Evolutionary conservation across 1,140 invertebrate genomes (phyloP).

Genomic region (Helicoverpa armigera): DNA sequence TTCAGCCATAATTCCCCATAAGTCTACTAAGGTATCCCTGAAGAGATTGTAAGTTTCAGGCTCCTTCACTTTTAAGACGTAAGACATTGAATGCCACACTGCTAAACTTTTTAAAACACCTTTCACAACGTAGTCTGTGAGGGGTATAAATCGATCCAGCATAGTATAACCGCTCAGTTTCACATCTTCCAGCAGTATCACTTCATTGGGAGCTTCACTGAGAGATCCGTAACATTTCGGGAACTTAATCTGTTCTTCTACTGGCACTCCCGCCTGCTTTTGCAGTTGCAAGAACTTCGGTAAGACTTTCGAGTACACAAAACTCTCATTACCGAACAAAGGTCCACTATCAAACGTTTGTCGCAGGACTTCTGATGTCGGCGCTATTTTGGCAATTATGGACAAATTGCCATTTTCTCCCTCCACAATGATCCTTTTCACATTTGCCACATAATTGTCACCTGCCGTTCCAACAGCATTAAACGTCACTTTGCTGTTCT

Average conservation of each 20-base stretch:
- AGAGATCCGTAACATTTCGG: slow-evolving; percentile 76
- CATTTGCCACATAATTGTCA: slow-evolving; percentile 57
- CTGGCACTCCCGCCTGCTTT: slow-evolving; percentile 57
- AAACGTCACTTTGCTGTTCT: slow-evolving; percentile 46
- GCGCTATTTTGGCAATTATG: slow-evolving; percentile 51
- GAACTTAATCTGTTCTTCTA: slow-evolving; percentile 64
- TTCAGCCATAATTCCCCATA: background rate
- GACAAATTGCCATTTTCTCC: slow-evolving; percentile 45
- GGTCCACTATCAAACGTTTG: background rate
- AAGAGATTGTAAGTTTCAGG: slow-evolving; percentile 63
- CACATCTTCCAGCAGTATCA: slow-evolving; percentile 87
- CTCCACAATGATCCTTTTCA: slow-evolving; percentile 52
- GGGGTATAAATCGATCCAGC: slow-evolving; percentile 77
- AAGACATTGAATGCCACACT: slow-evolving; percentile 86
- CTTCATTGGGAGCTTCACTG: slow-evolving; percentile 76
- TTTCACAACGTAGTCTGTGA: slow-evolving; percentile 82
- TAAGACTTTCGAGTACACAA: slow-evolving; percentile 55
- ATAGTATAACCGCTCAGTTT: slow-evolving; percentile 77
- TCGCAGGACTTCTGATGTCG: background rate
- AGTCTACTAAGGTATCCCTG: slow-evolving; percentile 37
- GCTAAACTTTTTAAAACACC: slow-evolving; percentile 84
- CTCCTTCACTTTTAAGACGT: slow-evolving; percentile 81
- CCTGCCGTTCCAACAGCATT: slow-evolving; percentile 54
- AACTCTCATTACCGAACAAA: slow-evolving; percentile 35
- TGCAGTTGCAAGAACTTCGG: slow-evolving; percentile 74